phyloP scores from a whole-genome alignment of 2,888 invertebrate species.

The Drosophila cognata region DNA sequence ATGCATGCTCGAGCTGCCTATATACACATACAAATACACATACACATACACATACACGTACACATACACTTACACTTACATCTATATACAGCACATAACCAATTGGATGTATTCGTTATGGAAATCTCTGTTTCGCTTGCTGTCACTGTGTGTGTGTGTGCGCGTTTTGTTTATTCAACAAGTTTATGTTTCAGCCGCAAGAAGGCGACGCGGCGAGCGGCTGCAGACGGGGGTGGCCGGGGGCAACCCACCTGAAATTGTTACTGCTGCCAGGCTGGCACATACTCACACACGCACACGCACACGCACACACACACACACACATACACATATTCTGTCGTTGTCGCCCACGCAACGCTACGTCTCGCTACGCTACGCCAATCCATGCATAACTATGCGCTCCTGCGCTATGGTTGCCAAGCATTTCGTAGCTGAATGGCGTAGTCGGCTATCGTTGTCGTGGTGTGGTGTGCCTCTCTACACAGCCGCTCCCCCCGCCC shows the following conservation, averaged over 20 bases:
- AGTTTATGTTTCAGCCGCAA: constrained; percentile 75
- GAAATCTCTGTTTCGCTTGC: constrained; percentile 43
- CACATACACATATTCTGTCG: constrained; percentile 1
- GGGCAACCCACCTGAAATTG: constrained; percentile 66
- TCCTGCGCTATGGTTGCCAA: constrained; percentile 50
- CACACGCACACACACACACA: not conserved
- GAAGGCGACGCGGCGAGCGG: constrained; percentile 6
- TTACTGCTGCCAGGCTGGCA: constrained; percentile 42
- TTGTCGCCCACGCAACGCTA: constrained; percentile 20
- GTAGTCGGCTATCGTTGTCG: constrained; percentile 36
- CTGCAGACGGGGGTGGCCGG: not conserved
- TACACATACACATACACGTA: not conserved
- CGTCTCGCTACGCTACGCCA: constrained; percentile 11
- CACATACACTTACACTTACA: not conserved
- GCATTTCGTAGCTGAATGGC: constrained; percentile 54
- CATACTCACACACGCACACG: constrained; percentile 11
- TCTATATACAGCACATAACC: constrained; percentile 35
- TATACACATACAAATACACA: not conserved
- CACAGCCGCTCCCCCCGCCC: constrained; percentile 15
- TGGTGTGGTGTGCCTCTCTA: constrained; percentile 2
- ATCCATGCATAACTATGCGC: constrained; percentile 48
- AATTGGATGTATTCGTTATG: constrained; percentile 67
- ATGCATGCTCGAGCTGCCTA: constrained; percentile 20
- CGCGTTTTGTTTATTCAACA: constrained; percentile 61
- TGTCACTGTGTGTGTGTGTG: constrained; percentile 8